phyloP scores from a whole-genome alignment of 2,888 invertebrate species.

The Ditylenchus weischeri region DNA sequence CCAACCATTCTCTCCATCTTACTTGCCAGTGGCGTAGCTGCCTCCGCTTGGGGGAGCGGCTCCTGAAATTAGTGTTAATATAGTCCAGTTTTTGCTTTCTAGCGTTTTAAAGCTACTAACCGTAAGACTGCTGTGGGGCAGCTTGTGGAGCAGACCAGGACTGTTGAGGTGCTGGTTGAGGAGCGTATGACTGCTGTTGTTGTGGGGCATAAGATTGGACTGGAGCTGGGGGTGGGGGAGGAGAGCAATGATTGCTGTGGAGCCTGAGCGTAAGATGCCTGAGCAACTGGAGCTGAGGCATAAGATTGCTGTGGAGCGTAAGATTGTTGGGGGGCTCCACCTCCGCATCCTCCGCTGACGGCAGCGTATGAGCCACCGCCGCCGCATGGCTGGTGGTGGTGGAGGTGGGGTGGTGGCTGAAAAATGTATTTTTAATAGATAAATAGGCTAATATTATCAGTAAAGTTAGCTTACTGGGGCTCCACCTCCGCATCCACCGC shows the following conservation, averaged over 20 bases:
- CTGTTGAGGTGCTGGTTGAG: neutral
- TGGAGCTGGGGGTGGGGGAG: neutral
- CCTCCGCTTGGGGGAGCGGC: slow-evolving; percentile 7
- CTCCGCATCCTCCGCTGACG: slow-evolving; percentile 7
- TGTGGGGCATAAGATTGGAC: slow-evolving; percentile 9
- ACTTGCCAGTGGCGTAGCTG: slow-evolving; percentile 7
- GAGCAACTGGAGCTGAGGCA: neutral
- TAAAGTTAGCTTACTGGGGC: too few species aligned
- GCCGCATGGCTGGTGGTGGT: slow-evolving; percentile 9
- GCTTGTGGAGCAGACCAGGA: slow-evolving; percentile 1
- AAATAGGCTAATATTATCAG: too few species aligned
- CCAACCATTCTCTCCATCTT: too few species aligned
- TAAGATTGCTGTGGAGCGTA: slow-evolving; percentile 2
- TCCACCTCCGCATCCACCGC: too few species aligned
- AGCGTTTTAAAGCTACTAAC: neutral
- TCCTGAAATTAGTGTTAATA: neutral
- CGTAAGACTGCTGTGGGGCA: slow-evolving; percentile 5
- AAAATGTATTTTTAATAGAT: too few species aligned
- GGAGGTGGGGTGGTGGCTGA: neutral
- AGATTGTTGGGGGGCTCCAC: slow-evolving; percentile 2
- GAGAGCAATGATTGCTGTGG: neutral
- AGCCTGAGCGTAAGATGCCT: neutral
- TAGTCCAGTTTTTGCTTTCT: neutral
- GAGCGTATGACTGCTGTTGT: slow-evolving; percentile 3
- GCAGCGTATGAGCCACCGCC: slow-evolving; percentile 9